phyloP scores from a whole-genome alignment of 2,113 vertebrate genomes.

The Plotosus lineatus region DNA sequence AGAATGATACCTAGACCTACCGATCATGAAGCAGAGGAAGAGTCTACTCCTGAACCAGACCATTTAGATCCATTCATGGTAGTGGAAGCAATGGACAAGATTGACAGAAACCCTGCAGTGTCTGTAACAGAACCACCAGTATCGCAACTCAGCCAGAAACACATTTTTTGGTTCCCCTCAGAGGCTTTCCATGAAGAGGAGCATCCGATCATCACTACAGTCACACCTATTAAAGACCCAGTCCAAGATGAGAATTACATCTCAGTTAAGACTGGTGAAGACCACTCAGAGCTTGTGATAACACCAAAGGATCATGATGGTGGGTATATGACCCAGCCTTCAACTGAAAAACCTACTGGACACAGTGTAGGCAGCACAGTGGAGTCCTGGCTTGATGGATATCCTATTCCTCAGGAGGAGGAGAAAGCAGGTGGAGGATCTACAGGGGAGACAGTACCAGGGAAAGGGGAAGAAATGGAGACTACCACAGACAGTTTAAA shows the following conservation, averaged over 20 bases:
- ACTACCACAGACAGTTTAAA: conserved; percentile 38
- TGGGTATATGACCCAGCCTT: conserved; percentile 37
- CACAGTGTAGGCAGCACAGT: conserved; percentile 70
- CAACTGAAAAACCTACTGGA: conserved; percentile 46
- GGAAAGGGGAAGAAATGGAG: conserved; percentile 32
- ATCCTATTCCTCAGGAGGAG: conserved; percentile 78
- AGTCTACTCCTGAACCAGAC: conserved; percentile 38
- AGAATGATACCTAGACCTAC: conserved; percentile 43
- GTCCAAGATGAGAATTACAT: conserved; percentile 49
- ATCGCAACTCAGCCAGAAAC: conserved; percentile 81
- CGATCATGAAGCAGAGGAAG: conserved; percentile 30
- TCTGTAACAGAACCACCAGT: conserved; percentile 75
- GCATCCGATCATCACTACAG: conserved; percentile 55
- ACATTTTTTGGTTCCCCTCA: conserved; percentile 85
- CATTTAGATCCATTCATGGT: conserved; percentile 32
- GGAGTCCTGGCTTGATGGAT: conserved; percentile 87
- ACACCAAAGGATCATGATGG: conserved; percentile 48
- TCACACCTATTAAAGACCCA: conserved; percentile 63
- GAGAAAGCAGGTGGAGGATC: conserved; percentile 67
- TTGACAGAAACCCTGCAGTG: conserved; percentile 55
- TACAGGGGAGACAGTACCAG: conserved; percentile 57
- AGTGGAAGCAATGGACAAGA: conserved; percentile 32
- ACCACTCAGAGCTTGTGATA: conserved; percentile 36
- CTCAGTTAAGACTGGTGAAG: conserved; percentile 50
- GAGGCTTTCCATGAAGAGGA: conserved; percentile 75